Percentiles rank a stretch among this genome's conserved stretches.
These are phyloP conservation scores for Syrmaticus mikado DNA, from an alignment of 2,113 vertebrate species.

Conservation along the genomic window DNA sequence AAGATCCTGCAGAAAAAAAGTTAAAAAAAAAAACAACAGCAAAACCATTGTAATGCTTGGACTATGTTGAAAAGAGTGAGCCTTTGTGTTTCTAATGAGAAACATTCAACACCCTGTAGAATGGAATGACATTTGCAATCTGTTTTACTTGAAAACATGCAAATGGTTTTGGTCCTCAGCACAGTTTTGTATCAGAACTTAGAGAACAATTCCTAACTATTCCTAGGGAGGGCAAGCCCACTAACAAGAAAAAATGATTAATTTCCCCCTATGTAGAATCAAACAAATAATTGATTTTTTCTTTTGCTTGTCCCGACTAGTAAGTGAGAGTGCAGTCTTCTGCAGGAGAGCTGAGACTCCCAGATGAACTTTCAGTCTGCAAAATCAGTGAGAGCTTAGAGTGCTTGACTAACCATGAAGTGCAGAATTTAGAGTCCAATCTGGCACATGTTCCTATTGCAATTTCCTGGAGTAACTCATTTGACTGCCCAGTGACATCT, in stretches of 20 bases:
- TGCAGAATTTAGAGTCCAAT: background rate
- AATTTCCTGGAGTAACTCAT: background rate
- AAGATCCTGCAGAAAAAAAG: constrained; percentile 44
- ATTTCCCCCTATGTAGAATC: background rate
- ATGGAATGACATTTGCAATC: constrained; percentile 21
- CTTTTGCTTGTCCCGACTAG: background rate
- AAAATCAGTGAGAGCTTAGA: background rate
- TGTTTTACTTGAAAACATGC: constrained; percentile 11
- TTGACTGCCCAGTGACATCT: background rate
- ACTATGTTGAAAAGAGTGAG: constrained; percentile 26
- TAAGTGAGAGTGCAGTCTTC: background rate
- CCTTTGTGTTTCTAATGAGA: background rate
- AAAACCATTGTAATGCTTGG: constrained; percentile 23
- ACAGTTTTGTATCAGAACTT: background rate
- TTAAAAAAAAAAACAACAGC: background rate
- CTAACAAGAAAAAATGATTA: background rate
- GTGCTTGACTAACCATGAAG: background rate
- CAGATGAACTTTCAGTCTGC: background rate
- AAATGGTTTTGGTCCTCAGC: constrained; percentile 10
- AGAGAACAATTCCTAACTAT: background rate
- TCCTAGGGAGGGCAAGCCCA: background rate
- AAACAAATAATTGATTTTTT: background rate
- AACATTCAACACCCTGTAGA: background rate
- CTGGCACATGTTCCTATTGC: background rate
- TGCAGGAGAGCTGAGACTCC: background rate